Evolutionary conservation across 2,888 invertebrate species (phyloP), one percentile per base, ranked within the genome.

Genomic region (Pocota personata): DNA sequence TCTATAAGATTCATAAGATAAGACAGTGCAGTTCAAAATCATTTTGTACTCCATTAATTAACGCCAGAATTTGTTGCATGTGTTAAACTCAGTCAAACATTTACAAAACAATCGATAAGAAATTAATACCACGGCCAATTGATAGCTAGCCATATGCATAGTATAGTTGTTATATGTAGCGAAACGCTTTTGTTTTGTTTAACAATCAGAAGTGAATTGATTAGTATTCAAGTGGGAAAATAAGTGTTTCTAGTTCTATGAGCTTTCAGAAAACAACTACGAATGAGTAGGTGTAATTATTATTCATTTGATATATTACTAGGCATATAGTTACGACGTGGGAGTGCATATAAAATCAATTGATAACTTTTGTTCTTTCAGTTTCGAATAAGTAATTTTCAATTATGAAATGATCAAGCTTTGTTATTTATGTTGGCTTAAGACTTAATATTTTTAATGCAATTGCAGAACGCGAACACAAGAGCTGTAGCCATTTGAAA

Each of bases 31-130:
- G 24, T 24, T 2, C 24, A 24, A 24, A 24, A 24, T 24, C 24
- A 24, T 24, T 4, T 24, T 4, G 2, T 24, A 24, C 2, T 24
- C 4, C 4, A 24, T 24, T 24, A 24, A 3, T 24, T 24, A 24
- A 24, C 24, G 4, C 4, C 24, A 24, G 4, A 24, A 24, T 24
- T 24, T 24, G 4, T 24, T 24, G 24, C 24, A 24, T 3, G 24
- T 24, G 24, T 24, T 24, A 2, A 24, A 40, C 14, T 14, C 14
- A 14, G 7, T 14, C 14, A 5, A 37, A 37, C 37, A 14, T 30
- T 8, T 64, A n/a, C n/a, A 48, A 32, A 64, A 6, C 32, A 66
- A 30, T 50, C 48, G 50, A 66, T 50, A 50, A 35, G 64, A 21
- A 21, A 10, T 7, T 24, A 27, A 27, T 14, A 27, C 8, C 52